A percentile compares a stretch with the other conserved stretches of the same genome.
Conservation (phyloP, 2,113 vertebrate species). For the Lamprotornis superbus region DNA sequence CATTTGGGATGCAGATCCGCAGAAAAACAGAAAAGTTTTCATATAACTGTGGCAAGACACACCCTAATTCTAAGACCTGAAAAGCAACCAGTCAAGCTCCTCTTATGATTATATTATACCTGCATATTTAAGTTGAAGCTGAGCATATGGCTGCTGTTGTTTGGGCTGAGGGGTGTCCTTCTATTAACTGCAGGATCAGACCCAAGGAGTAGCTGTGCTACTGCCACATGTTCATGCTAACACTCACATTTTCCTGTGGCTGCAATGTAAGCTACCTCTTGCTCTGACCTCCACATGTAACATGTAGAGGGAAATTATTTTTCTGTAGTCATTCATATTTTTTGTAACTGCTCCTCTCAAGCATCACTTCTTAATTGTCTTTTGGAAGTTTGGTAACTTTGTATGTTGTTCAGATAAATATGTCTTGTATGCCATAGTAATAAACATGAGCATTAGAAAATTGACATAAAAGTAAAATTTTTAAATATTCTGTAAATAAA, state of each 20-base stretch:
- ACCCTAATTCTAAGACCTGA: background rate
- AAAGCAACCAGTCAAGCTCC: background rate
- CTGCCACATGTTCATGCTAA: fast-evolving
- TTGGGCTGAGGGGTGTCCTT: background rate
- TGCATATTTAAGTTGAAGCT: background rate
- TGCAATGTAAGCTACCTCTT: background rate
- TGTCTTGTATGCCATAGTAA: background rate
- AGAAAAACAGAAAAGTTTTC: background rate
- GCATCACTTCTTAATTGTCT: background rate
- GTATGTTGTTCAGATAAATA: background rate
- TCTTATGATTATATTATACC: background rate
- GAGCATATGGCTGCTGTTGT: background rate
- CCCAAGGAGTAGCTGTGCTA: background rate
- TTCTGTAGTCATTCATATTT: background rate
- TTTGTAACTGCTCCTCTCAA: background rate
- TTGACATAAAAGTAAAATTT: background rate
- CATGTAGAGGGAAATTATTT: background rate
- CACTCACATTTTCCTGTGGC: background rate
- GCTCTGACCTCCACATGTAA: background rate
- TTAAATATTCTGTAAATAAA: background rate
- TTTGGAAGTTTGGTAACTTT: background rate
- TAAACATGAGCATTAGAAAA: background rate
- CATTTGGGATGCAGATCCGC: background rate
- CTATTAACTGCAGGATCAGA: background rate
- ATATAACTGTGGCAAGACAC: background rate